Base-by-base conservation (phyloP, 2,888 invertebrate genomes). In the Drosophila algonquin region DNA sequence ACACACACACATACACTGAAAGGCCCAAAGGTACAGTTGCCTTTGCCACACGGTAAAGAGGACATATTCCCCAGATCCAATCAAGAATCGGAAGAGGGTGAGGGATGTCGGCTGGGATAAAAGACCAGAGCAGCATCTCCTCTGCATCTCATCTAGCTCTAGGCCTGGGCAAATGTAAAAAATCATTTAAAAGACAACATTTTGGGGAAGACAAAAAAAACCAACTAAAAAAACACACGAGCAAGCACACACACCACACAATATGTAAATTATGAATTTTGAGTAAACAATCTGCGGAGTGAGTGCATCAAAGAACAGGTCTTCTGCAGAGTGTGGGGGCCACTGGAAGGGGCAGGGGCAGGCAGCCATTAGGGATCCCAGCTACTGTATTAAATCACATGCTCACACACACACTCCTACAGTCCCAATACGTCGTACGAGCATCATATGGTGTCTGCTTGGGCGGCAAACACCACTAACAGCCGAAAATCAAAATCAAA, bases 231-330 rank as follows among this genome's bases (percentile, higher is more conserved):
- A 52, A 70, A 67, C 59, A 75, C 59, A 61, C 74, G 65, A 70
- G 75, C 70, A 59, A 70, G n/a, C n/a, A 76, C 51, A 59, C 70
- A 68, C 71, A 74, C 72, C 71, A 75, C 73, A 70, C 77, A 83
- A 86, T 84, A 84, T 84, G 83, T 84, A 84, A 84, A 84, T 84
- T 86, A 84, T 84, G 83, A 84, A 83, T 86, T 79, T 75, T 85
- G 73, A 77, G 86, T 84, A 84, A 84, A 86, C 83, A 85, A 73
- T 77, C 32, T 59, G 73, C 57, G 60, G 45, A 77, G 74, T 77
- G 86, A 86, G 86, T 83, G 83, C 83, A 84, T 84, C 83, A 84
- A 84, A 83, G 83, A 85, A 75, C 70, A 65, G 68, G 64, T 72
- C 72, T 53, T 16, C 67, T n/a, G 40, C 14, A 40, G 40, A 47